Base-by-base conservation (phyloP, 2,113 vertebrate species). In the Sterrhoptilus dennistouni region DNA sequence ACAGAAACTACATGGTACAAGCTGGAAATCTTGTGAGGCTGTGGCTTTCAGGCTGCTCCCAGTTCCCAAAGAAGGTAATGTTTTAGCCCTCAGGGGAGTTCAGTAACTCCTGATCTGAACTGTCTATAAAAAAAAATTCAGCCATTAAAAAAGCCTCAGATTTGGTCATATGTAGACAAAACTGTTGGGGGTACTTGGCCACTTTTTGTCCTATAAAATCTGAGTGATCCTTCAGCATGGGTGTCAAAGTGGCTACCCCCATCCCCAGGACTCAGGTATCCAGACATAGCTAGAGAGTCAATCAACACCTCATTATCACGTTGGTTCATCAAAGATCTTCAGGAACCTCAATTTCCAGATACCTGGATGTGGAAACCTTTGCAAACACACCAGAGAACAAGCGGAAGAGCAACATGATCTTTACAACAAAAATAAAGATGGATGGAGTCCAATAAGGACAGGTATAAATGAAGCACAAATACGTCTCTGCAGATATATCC, bases 1-100 rank as follows among this genome's bases (percentile, higher is more conserved):
- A 88, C 87, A 86, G 50, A 36, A 63, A 42, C 63, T 59, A 12
- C 42, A 60, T n/a, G 35, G 42, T 86, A 29, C 0, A 38, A 90
- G 79, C 90, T 96, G 95, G 92, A 96, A 95, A 93, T 78, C 90
- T 85, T 42, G 14, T 70, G 50, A 83, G 71, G 38, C 54, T 10
- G 63, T 45, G 64, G 65, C 69, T 66, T 63, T 91, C 75, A 14
- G 65, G 61, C 74, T 92, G 59, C 81, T 94, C 95, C 88, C 95
- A 87, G 75, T 27, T 93, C 71, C 47, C 56, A 66, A 77, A 83
- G 84, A 19, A 33, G 33, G 63, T 14, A 8, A 71, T 2, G 19
- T 29, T 88, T 88, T n/a, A 83, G 68, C 59, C 77, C 27, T 87
- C 5, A 1, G 27, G 3, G 40, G 6, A 15, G 7, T 45, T 85